Percentiles rank a stretch among this genome's conserved stretches.
These are phyloP conservation scores for Plotosus lineatus DNA, from an alignment of 2,113 vertebrate species.

Conservation along the genomic window DNA sequence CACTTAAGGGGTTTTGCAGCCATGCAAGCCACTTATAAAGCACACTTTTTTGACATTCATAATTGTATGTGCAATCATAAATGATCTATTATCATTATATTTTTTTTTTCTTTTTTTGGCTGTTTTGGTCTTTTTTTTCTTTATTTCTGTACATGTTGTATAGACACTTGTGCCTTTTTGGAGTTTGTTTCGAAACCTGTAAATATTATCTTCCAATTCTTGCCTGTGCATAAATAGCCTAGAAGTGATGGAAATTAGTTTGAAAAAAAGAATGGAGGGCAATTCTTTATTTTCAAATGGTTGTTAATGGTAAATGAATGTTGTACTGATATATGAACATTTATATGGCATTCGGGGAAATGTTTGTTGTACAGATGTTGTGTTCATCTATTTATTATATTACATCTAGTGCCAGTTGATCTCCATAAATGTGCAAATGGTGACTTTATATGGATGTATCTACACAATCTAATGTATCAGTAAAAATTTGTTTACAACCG, in stretches of 20 bases:
- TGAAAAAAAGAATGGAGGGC: slow-evolving; percentile 54
- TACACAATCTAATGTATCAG: slow-evolving; percentile 94
- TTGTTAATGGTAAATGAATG: slow-evolving; percentile 83
- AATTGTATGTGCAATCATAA: slow-evolving; percentile 95
- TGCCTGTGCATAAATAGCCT: slow-evolving; percentile 83
- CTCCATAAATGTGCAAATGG: slow-evolving; percentile 86
- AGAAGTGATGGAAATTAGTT: slow-evolving; percentile 64
- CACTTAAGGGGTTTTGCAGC: slow-evolving; percentile 81
- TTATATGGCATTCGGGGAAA: slow-evolving; percentile 91
- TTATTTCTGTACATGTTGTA: slow-evolving; percentile 98
- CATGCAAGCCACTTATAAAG: slow-evolving; percentile 85
- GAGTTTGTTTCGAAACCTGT: slow-evolving; percentile 94
- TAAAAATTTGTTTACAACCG: slow-evolving; percentile 96
- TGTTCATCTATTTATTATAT: slow-evolving; percentile 99
- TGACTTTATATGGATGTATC: slow-evolving; percentile 94
- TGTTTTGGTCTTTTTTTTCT: slow-evolving; percentile 74
- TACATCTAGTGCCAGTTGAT: slow-evolving; percentile 89
- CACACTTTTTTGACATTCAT: slow-evolving; percentile 95
- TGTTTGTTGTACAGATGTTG: slow-evolving; percentile 96
- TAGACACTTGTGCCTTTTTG: slow-evolving; percentile 98
- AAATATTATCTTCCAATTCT: slow-evolving; percentile 87
- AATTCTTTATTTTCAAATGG: slow-evolving; percentile 73
- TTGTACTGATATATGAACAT: slow-evolving; percentile 95
- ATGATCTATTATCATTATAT: slow-evolving; percentile 90
- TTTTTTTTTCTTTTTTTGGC: slow-evolving; percentile 67